Percentiles rank a stretch among this genome's conserved stretches.
Conservation (phyloP, 1,140 invertebrate genomes). For the Triops longicaudatus region DNA sequence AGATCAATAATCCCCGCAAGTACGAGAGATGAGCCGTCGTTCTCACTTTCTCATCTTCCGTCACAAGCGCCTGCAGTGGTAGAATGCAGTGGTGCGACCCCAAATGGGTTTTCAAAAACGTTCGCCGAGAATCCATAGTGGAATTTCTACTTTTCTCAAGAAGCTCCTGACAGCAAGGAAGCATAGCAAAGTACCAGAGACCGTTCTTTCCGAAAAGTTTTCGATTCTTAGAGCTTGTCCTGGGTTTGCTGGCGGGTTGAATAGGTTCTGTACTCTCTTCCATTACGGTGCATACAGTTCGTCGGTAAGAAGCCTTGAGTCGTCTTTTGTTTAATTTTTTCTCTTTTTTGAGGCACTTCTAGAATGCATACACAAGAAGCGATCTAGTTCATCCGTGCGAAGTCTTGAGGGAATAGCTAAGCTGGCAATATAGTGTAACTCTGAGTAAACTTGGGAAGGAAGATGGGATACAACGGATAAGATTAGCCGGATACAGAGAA, state of each 20-base stretch:
- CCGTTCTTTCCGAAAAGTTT: not conserved
- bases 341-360: not conserved
- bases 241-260: not conserved
- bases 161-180: not conserved
- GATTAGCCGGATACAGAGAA: not conserved
- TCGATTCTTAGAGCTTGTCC: not conserved
- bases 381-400: not conserved
- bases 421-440: not conserved
- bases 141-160: not conserved
- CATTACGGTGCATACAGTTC: not conserved
- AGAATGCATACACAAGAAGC: not conserved
- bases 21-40: not conserved
- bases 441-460: not conserved
- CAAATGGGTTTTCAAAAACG: not conserved
- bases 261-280: not conserved
- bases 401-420: not conserved
- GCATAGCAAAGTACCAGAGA: not conserved
- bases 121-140: not conserved
- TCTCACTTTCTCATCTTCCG: not conserved
- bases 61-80: not conserved
- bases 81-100: too few species aligned
- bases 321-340: not conserved
- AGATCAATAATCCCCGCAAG: not conserved
- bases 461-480: not conserved
- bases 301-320: not conserved